Evolutionary conservation across 2,888 invertebrate genomes (phyloP).

Genomic region (Drosophila parthenogenetica): DNA sequence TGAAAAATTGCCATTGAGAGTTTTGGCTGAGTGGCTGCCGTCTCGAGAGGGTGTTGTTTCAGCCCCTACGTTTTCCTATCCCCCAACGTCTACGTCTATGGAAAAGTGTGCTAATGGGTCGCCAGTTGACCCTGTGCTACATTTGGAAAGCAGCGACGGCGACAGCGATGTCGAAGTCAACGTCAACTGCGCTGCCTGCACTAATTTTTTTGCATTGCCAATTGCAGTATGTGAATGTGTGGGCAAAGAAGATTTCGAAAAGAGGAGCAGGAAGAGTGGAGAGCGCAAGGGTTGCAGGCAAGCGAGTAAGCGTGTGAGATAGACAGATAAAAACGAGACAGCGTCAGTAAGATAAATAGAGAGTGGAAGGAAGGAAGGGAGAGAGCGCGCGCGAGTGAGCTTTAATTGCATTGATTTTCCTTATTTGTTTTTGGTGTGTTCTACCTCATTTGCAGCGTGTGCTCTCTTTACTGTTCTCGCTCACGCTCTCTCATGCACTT

Average conservation of each 20-base stretch:
- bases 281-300: slow-evolving; percentile 5
- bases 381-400: slow-evolving; percentile 17
- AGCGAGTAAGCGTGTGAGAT: slow-evolving; percentile 2
- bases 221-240: slow-evolving; percentile 22
- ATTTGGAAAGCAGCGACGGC: slow-evolving; percentile 58
- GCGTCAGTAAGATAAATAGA: not conserved
- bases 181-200: slow-evolving; percentile 50
- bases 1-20: slow-evolving; percentile 78
- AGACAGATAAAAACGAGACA: not conserved
- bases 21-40: slow-evolving; percentile 52
- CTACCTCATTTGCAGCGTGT: slow-evolving; percentile 36
- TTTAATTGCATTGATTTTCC: slow-evolving; percentile 45
- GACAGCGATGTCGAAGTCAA: slow-evolving; percentile 10
- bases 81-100: slow-evolving; percentile 31
- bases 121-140: slow-evolving; percentile 84
- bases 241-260: slow-evolving; percentile 11
- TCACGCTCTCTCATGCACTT: slow-evolving; percentile 23
- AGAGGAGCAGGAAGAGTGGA: not conserved
- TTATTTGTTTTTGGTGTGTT: slow-evolving; percentile 21
- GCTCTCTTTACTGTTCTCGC: slow-evolving; percentile 9
- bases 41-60: slow-evolving; percentile 22
- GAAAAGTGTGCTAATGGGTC: slow-evolving; percentile 84
- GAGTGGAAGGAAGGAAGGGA: not conserved
- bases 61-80: not conserved
- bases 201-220: slow-evolving; percentile 68